Evolutionary conservation across 2,797 vertebrate genomes (phyloP).

Genomic region (Myotis pilosus): DNA sequence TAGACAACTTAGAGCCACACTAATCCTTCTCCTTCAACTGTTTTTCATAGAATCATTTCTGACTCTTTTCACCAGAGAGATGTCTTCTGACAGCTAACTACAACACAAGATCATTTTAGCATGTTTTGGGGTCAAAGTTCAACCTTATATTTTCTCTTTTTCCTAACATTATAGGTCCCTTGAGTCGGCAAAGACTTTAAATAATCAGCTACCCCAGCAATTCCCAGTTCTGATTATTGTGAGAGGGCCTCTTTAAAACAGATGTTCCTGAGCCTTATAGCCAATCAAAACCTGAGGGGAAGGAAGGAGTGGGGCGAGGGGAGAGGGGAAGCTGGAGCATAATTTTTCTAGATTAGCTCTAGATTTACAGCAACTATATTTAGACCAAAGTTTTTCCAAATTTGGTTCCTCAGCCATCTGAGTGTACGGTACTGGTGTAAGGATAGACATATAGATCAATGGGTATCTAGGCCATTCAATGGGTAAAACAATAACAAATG

Average conservation of each 20-base stretch:
- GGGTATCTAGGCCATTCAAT: not conserved
- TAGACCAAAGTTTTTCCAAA: not conserved
- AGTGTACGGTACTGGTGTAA: not conserved
- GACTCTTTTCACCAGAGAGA: not conserved
- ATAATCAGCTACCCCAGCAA: not conserved
- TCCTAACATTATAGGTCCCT: not conserved
- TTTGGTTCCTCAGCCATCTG: not conserved
- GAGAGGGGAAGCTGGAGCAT: not conserved
- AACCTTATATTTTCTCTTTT: not conserved
- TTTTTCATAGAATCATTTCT: slow-evolving; percentile 56
- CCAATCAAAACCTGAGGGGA: not conserved
- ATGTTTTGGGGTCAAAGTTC: not conserved
- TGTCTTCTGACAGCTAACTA: not conserved
- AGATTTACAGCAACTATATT: not conserved
- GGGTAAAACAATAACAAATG: not conserved
- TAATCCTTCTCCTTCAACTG: not conserved
- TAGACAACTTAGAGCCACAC: not conserved
- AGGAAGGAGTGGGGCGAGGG: accelerated
- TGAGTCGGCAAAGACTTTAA: not conserved
- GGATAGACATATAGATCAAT: not conserved
- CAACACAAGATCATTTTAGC: not conserved
- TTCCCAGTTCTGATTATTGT: not conserved
- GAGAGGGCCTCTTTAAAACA: not conserved
- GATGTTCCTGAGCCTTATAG: not conserved
- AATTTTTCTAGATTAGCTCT: not conserved